phyloP scores from a whole-genome alignment of 1,140 invertebrate species.

The Sitobion miscanthi region DNA sequence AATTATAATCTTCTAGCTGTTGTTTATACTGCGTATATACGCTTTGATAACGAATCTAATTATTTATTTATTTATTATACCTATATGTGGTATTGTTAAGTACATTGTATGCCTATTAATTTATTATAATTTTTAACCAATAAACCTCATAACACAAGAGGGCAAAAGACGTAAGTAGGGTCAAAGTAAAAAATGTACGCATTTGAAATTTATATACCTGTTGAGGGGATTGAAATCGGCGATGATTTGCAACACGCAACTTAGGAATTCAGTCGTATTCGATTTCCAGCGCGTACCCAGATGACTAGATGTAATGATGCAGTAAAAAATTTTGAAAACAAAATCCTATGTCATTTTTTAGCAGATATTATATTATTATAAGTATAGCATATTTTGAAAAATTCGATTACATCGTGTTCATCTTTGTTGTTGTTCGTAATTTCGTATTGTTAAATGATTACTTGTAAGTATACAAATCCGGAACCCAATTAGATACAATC shows the following conservation, averaged over 20 bases:
- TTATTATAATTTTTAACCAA: neutral
- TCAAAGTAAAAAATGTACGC: neutral
- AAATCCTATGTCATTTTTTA: neutral
- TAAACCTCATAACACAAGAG: neutral
- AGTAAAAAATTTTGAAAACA: neutral
- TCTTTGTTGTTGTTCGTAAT: neutral
- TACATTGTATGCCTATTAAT: neutral
- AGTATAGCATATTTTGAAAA: no score
- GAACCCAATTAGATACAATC: neutral
- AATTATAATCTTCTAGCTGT: neutral
- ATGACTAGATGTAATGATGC: neutral
- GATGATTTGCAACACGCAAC: slow-evolving; percentile 13
- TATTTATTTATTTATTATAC: neutral
- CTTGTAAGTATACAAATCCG: neutral
- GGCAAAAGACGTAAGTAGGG: neutral
- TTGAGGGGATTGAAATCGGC: neutral
- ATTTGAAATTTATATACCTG: neutral
- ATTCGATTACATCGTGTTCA: no score
- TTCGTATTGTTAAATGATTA: neutral
- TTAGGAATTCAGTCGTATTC: neutral
- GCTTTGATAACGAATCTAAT: neutral
- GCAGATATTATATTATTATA: no score
- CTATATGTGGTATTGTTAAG: neutral
- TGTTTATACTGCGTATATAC: neutral
- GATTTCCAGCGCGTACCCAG: neutral